A percentile compares a stretch with the other conserved stretches of the same genome.
Conservation (phyloP, 2,888 invertebrate species). For the Nemotelus nigrinus region DNA sequence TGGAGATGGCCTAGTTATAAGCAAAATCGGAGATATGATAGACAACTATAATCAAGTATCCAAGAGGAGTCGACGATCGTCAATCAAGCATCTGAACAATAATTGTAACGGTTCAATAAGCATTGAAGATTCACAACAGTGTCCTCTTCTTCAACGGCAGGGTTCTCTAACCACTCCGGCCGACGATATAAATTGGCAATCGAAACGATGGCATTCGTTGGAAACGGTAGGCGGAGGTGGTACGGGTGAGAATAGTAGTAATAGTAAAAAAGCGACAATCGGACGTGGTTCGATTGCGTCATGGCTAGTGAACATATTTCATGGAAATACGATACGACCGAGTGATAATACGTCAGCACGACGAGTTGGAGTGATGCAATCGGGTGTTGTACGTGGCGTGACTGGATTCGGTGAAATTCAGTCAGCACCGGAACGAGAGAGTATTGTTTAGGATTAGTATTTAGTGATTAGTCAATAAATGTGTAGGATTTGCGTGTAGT, state of each 20-base stretch:
- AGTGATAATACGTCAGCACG: slow-evolving; percentile 64
- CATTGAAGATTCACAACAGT: slow-evolving; percentile 61
- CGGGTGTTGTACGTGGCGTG: slow-evolving; percentile 58
- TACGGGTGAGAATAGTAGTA: slow-evolving; percentile 49
- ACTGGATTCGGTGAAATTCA: slow-evolving; percentile 61
- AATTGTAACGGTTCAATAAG: slow-evolving; percentile 64
- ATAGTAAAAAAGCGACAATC: slow-evolving; percentile 68
- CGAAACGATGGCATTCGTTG: slow-evolving; percentile 82
- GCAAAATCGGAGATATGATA: slow-evolving; percentile 32
- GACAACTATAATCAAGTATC: slow-evolving; percentile 54
- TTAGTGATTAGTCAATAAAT: too few relatives aligned
- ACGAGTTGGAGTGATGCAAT: slow-evolving; percentile 60
- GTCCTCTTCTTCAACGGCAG: slow-evolving; percentile 62
- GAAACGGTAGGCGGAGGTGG: slow-evolving; percentile 70
- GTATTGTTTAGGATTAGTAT: slow-evolving; percentile 60
- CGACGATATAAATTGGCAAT: slow-evolving; percentile 65
- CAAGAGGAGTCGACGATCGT: slow-evolving; percentile 52
- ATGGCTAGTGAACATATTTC: slow-evolving; percentile 81
- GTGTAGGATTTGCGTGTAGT: slow-evolving; percentile 11
- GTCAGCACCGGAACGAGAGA: slow-evolving; percentile 62
- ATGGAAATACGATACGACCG: slow-evolving; percentile 75
- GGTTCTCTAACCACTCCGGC: slow-evolving; percentile 61
- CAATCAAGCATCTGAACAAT: slow-evolving; percentile 62
- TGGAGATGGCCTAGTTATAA: slow-evolving; percentile 24
- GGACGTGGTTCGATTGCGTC: slow-evolving; percentile 73